Conservation (phyloP, 2,797 vertebrate genomes). For the Babyrousa celebensis region DNA sequence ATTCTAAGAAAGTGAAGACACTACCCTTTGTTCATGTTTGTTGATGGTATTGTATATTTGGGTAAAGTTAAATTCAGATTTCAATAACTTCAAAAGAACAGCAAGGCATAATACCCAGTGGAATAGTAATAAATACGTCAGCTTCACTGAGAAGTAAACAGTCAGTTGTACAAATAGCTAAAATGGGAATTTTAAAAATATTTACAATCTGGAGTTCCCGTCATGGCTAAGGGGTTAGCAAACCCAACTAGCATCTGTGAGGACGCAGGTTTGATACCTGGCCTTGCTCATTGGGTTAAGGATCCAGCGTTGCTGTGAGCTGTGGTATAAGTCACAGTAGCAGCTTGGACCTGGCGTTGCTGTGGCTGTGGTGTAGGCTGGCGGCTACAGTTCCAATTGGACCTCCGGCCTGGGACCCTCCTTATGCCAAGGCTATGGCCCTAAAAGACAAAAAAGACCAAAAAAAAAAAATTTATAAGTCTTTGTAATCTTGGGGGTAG, state of each 20-base stretch:
- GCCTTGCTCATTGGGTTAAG: no score
- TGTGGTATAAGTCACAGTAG: no score
- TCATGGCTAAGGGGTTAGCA: no score
- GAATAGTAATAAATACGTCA: not conserved
- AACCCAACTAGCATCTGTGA: no score
- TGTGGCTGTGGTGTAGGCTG: no score
- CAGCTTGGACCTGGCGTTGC: no score
- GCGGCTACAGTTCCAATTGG: no score
- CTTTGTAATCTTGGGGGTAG: not conserved
- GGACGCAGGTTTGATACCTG: no score
- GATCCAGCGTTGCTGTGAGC: no score
- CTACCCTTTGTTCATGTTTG: not conserved
- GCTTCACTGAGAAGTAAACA: not conserved
- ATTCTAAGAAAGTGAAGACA: conserved; percentile 28
- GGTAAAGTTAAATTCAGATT: conserved; percentile 37
- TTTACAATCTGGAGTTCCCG: not conserved
- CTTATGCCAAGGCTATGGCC: no score
- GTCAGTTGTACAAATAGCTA: not conserved
- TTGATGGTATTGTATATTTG: not conserved
- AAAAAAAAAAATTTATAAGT: not conserved
- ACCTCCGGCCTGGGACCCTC: no score
- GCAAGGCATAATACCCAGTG: not conserved
- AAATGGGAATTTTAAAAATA: not conserved
- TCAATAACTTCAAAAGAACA: conserved; percentile 38
- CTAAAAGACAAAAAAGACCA: no score